Evolutionary conservation across 2,797 vertebrate genomes (phyloP).

Genomic region (Catamblyrhynchus diadema): DNA sequence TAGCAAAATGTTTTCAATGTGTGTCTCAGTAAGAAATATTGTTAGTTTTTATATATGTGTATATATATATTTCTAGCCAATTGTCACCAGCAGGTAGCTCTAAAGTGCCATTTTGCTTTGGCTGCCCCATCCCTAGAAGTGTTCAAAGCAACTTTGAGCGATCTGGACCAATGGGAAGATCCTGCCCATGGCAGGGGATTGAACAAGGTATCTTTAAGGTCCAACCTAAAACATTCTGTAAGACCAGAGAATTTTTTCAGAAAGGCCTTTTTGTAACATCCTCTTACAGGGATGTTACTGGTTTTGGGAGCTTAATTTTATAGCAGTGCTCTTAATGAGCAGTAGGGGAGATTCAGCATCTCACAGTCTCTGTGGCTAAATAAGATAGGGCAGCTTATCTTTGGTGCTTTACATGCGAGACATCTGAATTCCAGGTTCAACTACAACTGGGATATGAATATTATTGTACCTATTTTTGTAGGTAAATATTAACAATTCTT

Average conservation of each 20-base stretch:
- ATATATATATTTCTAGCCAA: neutral
- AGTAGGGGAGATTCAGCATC: neutral
- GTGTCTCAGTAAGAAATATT: neutral
- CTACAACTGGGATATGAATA: neutral
- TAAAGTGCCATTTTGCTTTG: neutral
- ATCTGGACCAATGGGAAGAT: neutral
- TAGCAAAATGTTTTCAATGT: neutral
- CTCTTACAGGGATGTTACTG: accelerated
- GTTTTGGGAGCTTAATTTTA: neutral
- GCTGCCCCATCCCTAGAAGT: neutral
- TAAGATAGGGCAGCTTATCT: neutral
- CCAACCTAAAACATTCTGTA: neutral
- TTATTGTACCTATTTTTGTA: neutral
- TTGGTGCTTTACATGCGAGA: neutral
- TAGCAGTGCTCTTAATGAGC: neutral
- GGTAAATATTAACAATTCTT: neutral
- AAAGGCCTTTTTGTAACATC: neutral
- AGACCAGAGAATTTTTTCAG: neutral
- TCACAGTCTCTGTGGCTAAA: neutral
- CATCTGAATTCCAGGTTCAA: neutral
- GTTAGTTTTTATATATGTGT: accelerated
- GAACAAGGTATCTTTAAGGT: neutral
- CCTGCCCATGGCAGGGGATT: neutral
- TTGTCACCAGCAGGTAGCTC: neutral
- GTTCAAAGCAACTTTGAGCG: neutral